Evolutionary conservation across 1,140 invertebrate genomes (phyloP).

Genomic region (Samia ricini): DNA sequence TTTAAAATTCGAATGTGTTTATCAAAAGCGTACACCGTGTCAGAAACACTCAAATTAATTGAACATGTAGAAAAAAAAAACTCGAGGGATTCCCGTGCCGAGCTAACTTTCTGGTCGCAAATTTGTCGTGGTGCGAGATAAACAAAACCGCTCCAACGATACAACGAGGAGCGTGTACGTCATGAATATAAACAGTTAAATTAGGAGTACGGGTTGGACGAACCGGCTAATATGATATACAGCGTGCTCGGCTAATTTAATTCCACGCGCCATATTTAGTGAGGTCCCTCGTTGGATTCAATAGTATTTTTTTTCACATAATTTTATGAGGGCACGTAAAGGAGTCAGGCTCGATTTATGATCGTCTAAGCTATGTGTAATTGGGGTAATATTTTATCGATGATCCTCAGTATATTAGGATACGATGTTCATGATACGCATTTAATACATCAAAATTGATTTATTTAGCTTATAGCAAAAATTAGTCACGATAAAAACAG

Average conservation of each 20-base stretch:
- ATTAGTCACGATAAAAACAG: too few species aligned
- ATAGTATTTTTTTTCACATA: slow-evolving; percentile 24
- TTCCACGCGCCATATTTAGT: slow-evolving; percentile 41
- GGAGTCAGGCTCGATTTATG: neutral
- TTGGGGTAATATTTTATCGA: neutral
- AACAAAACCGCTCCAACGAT: slow-evolving; percentile 45
- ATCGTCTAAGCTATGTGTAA: neutral
- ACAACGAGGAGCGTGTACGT: slow-evolving; percentile 36
- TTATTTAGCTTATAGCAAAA: too few species aligned
- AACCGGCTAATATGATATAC: slow-evolving; percentile 51
- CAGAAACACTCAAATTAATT: neutral
- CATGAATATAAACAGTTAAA: slow-evolving; percentile 72
- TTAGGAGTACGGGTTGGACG: slow-evolving; percentile 41
- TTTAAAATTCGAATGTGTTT: neutral
- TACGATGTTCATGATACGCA: neutral
- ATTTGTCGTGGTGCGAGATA: slow-evolving; percentile 56
- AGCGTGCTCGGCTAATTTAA: slow-evolving; percentile 58
- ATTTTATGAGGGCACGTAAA: slow-evolving; percentile 5
- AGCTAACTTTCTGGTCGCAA: slow-evolving; percentile 21
- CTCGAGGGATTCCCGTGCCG: neutral
- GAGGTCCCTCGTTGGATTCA: slow-evolving; percentile 12
- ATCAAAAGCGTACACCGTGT: neutral
- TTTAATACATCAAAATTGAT: neutral
- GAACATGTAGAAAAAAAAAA: slow-evolving; percentile 1
- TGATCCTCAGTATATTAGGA: neutral